A percentile compares a stretch with the other conserved stretches of the same genome.
phyloP scores from a whole-genome alignment of 2,797 vertebrate species.

The Semotilus atromaculatus region DNA sequence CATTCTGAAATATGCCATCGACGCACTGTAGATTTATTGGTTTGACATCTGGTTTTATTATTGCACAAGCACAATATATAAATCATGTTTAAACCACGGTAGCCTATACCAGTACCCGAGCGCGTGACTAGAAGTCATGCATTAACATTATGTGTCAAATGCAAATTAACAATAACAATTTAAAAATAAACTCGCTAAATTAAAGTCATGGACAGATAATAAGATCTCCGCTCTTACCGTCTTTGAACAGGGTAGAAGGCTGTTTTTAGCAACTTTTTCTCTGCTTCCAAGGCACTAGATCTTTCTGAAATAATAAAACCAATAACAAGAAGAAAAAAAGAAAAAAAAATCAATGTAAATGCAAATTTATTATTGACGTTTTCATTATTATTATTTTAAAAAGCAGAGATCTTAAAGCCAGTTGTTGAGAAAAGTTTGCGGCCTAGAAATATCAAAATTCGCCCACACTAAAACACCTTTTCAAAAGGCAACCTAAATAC shows the following conservation, averaged over 20 bases:
- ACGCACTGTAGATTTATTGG: slow-evolving; percentile 44
- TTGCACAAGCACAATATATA: slow-evolving; percentile 48
- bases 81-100: slow-evolving; percentile 39
- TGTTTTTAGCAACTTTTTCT: slow-evolving; percentile 90
- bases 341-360: slow-evolving; percentile 60
- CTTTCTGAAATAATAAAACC: slow-evolving; percentile 83
- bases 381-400: slow-evolving; percentile 46
- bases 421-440: slow-evolving; percentile 30
- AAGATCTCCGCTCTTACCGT: slow-evolving; percentile 77
- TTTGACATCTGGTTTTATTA: slow-evolving; percentile 46
- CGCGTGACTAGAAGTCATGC: slow-evolving; percentile 37
- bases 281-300: slow-evolving; percentile 97
- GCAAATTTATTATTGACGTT: slow-evolving; percentile 50
- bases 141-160: slow-evolving; percentile 43
- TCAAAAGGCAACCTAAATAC: slow-evolving; percentile 4
- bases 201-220: slow-evolving; percentile 40
- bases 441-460: slow-evolving; percentile 14
- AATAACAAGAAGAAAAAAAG: slow-evolving; percentile 66
- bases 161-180: slow-evolving; percentile 29
- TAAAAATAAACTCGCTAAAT: slow-evolving; percentile 44
- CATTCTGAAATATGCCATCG: slow-evolving; percentile 56
- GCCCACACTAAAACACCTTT: slow-evolving; percentile 23
- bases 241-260: slow-evolving; percentile 89
- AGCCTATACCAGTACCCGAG: slow-evolving; percentile 35
- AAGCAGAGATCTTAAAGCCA: slow-evolving; percentile 29